These are phyloP conservation scores for Pholis gunnellus DNA, from an alignment of 2,113 vertebrate species.

Conservation along the genomic window DNA sequence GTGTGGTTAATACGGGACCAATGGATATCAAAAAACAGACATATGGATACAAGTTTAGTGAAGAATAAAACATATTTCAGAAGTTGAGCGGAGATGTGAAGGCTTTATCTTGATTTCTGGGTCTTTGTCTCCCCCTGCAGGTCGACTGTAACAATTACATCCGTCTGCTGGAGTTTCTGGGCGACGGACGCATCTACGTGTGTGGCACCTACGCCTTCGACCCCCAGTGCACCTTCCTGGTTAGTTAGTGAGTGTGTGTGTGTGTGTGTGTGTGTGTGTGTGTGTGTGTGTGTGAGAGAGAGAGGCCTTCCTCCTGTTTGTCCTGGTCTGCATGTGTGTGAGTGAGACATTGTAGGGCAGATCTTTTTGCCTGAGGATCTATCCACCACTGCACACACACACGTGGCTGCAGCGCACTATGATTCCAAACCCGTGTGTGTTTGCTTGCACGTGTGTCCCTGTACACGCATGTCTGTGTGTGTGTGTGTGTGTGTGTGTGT, in stretches of 20 bases:
- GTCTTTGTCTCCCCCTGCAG: slow-evolving; percentile 81
- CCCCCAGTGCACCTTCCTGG: slow-evolving; percentile 90
- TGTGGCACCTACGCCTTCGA: slow-evolving; percentile 93
- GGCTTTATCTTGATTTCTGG: not conserved
- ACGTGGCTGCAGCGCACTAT: not conserved
- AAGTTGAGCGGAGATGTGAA: not conserved
- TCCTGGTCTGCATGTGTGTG: not conserved
- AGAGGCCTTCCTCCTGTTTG: not conserved
- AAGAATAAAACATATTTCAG: not conserved
- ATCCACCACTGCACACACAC: not conserved
- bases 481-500: not conserved
- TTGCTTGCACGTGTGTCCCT: not conserved
- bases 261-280: not conserved
- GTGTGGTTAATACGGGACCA: too few relatives aligned
- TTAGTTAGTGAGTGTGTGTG: slow-evolving; percentile 72
- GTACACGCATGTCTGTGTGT: not conserved
- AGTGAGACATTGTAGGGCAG: not conserved
- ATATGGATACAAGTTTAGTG: not conserved
- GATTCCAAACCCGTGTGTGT: not conserved
- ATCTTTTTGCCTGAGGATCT: not conserved
- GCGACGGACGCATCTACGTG: slow-evolving; percentile 84
- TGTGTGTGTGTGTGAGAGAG: slow-evolving; percentile 74
- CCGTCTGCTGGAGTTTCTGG: slow-evolving; percentile 87
- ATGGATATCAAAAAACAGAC: too few relatives aligned
- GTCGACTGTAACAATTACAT: slow-evolving; percentile 91